Evolutionary conservation across 1,140 invertebrate species (phyloP).

Genomic region (Macrostomum lignano): DNA sequence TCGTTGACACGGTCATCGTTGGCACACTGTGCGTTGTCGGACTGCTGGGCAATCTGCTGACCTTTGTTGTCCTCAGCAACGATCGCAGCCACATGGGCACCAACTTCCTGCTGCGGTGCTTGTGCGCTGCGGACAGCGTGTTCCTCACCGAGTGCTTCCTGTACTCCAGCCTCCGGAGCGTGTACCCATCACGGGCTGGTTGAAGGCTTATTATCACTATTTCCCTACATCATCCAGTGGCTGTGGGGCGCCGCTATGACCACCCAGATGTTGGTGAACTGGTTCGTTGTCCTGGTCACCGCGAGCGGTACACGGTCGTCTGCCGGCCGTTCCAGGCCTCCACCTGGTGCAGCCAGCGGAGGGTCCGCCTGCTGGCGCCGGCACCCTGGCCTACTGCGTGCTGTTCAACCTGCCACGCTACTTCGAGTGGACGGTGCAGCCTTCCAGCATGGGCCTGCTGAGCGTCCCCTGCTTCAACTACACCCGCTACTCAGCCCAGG

Average conservation of each 20-base stretch:
- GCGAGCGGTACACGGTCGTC: slow-evolving; percentile 6
- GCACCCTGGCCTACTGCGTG: neutral
- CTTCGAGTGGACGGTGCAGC: slow-evolving; percentile 6
- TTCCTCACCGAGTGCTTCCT: slow-evolving; percentile 4
- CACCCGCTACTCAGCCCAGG: neutral
- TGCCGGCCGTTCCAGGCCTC: slow-evolving; percentile 5
- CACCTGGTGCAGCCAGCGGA: slow-evolving; percentile 4
- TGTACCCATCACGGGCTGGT: slow-evolving; percentile 3
- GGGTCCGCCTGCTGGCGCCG: neutral
- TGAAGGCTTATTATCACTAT: slow-evolving; percentile 5
- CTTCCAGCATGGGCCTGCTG: slow-evolving; percentile 1
- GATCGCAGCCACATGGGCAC: slow-evolving; percentile 1
- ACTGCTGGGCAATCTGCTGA: slow-evolving; percentile 3
- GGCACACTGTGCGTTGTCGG: slow-evolving; percentile 3
- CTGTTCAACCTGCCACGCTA: slow-evolving; percentile 8
- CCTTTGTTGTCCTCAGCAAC: slow-evolving; percentile 4
- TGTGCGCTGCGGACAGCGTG: slow-evolving; percentile 3
- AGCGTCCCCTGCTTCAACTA: slow-evolving; percentile 1
- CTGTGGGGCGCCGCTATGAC: slow-evolving; percentile 4
- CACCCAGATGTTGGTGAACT: slow-evolving; percentile 7
- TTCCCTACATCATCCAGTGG: slow-evolving; percentile 6
- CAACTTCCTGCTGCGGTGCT: slow-evolving; percentile 1
- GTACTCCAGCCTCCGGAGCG: slow-evolving; percentile 3
- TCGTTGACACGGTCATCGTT: slow-evolving; percentile 3
- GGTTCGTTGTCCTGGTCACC: slow-evolving; percentile 7